phyloP scores from a whole-genome alignment of 2,888 invertebrate genomes.

The Macrosiphum euphorbiae region DNA sequence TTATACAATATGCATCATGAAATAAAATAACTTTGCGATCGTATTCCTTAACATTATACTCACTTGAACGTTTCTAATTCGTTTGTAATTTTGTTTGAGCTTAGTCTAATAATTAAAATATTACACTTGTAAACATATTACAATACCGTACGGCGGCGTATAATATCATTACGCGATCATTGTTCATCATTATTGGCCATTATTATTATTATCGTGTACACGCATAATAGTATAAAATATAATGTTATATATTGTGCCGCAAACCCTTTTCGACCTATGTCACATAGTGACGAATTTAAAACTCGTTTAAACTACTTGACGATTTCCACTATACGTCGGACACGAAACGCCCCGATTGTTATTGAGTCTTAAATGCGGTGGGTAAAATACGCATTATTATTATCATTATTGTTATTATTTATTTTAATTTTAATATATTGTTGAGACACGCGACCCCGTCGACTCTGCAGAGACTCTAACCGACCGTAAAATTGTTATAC shows the following conservation, averaged over 20 bases:
- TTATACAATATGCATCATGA: not conserved
- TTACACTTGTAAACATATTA: not conserved
- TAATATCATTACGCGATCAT: not conserved
- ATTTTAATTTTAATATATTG: not conserved
- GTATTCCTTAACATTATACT: not conserved
- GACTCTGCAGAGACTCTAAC: not conserved
- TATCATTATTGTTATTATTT: not conserved
- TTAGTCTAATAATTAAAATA: not conserved
- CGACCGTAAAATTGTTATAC: not conserved
- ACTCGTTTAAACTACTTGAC: conserved; percentile 42
- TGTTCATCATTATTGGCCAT: not conserved
- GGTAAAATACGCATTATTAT: not conserved
- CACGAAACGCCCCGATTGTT: conserved; percentile 13
- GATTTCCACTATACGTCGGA: not conserved
- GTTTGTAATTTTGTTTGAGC: not conserved
- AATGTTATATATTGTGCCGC: not conserved
- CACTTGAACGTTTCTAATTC: not conserved
- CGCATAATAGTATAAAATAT: not conserved
- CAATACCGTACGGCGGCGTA: not conserved
- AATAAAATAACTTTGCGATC: not conserved
- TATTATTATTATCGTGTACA: not conserved
- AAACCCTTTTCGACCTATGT: not conserved
- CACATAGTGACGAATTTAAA: conserved; percentile 38
- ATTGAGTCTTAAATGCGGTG: not conserved
- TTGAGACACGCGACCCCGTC: not conserved